Percentiles rank a stretch among this genome's conserved stretches.
These are phyloP conservation scores for Stenurella melanura DNA, from an alignment of 2,888 invertebrate genomes.

Conservation along the genomic window DNA sequence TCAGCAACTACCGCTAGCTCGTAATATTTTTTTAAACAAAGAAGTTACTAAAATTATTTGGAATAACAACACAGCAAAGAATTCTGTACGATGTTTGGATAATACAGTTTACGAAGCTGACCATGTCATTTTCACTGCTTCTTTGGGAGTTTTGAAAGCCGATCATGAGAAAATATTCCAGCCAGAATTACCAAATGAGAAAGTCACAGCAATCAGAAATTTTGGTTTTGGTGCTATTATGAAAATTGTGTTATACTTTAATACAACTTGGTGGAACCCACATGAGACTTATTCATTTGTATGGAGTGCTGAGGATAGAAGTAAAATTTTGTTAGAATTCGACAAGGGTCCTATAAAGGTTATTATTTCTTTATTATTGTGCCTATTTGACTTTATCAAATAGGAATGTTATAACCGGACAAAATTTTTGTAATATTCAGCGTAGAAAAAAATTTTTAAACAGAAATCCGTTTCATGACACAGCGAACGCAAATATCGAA, in stretches of 20 bases:
- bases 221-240: constrained; percentile 58
- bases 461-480: no score
- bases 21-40: constrained; percentile 60
- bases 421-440: no score
- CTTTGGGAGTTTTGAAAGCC: constrained; percentile 61
- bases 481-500: no score
- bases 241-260: constrained; percentile 58
- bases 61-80: constrained; percentile 38
- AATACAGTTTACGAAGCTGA: constrained; percentile 75
- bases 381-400: no score
- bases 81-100: constrained; percentile 72
- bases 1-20: constrained; percentile 56
- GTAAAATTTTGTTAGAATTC: constrained; percentile 47
- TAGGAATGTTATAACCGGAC: no score
- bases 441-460: no score
- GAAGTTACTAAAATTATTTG: constrained; percentile 57
- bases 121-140: constrained; percentile 78
- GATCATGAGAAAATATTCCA: constrained; percentile 52
- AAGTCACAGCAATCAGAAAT: constrained; percentile 55
- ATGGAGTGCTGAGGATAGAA: constrained; percentile 57
- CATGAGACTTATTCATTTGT: constrained; percentile 47
- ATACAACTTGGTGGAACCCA: constrained; percentile 56
- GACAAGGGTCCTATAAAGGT: constrained; percentile 9
- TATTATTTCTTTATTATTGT: no score
- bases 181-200: constrained; percentile 54